Evolutionary conservation across 2,888 invertebrate species (phyloP).

Genomic region (Apamea sordens): DNA sequence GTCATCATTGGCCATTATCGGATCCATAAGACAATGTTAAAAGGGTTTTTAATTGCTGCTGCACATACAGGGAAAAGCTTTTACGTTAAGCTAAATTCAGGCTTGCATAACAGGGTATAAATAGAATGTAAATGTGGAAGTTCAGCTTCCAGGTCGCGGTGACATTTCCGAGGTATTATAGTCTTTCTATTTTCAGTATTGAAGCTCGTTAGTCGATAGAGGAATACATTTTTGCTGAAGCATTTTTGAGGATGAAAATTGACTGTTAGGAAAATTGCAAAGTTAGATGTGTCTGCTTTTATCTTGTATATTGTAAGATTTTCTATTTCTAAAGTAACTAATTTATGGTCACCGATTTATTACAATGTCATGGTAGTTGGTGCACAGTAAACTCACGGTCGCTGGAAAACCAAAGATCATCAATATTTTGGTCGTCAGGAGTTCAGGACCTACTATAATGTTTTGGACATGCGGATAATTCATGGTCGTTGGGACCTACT

Average conservation of each 20-base stretch:
- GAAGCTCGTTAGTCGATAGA: background rate
- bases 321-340: background rate
- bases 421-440: background rate
- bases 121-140: slow-evolving; percentile 50
- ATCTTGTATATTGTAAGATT: background rate
- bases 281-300: background rate
- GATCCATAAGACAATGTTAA: slow-evolving; percentile 59
- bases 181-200: slow-evolving; percentile 35
- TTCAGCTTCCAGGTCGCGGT: slow-evolving; percentile 28
- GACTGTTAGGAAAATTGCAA: background rate
- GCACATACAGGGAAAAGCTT: slow-evolving; percentile 59
- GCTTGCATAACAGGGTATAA: slow-evolving; percentile 57
- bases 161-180: slow-evolving; percentile 43
- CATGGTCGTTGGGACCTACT: too few relatives aligned
- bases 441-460: too few relatives aligned
- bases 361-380: background rate
- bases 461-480: too few relatives aligned
- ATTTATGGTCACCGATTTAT: background rate
- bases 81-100: slow-evolving; percentile 62
- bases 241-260: background rate
- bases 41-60: slow-evolving; percentile 60
- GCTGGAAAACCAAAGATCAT: background rate
- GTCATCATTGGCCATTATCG: slow-evolving; percentile 59
- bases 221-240: background rate
- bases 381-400: background rate